Evolutionary conservation across 2,888 invertebrate species (phyloP).

Genomic region (Orthonychiurus folsomi): DNA sequence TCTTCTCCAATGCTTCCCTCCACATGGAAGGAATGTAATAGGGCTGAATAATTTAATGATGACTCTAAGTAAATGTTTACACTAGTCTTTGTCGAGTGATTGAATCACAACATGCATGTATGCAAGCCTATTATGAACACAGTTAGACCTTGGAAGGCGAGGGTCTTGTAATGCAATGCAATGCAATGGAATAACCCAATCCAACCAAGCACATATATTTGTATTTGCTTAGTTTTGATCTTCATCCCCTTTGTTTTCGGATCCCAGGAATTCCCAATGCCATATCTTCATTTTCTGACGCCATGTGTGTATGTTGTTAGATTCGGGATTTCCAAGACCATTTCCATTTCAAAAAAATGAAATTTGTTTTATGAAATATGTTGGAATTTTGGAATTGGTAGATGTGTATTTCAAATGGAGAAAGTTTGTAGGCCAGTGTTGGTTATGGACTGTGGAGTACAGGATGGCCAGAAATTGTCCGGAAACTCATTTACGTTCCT

Average conservation of each 20-base stretch:
- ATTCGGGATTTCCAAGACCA: too few species aligned
- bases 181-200: too few species aligned
- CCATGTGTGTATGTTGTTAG: too few species aligned
- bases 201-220: too few species aligned
- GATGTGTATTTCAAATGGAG: too few species aligned
- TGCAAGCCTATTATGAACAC: not conserved
- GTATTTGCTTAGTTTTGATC: not conserved
- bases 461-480: too few species aligned
- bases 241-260: not conserved
- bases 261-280: not conserved
- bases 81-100: slow-evolving; percentile 1
- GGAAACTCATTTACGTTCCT: too few species aligned
- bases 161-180: not conserved
- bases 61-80: not conserved
- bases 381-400: too few species aligned
- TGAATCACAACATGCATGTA: not conserved
- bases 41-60: not conserved
- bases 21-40: not conserved
- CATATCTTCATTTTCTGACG: not conserved
- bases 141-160: not conserved
- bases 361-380: too few species aligned
- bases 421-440: too few species aligned
- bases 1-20: not conserved
- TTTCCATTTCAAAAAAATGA: too few species aligned
- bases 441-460: too few species aligned